Conservation (phyloP, 2,113 vertebrate species). For the Fulmarus glacialis region DNA sequence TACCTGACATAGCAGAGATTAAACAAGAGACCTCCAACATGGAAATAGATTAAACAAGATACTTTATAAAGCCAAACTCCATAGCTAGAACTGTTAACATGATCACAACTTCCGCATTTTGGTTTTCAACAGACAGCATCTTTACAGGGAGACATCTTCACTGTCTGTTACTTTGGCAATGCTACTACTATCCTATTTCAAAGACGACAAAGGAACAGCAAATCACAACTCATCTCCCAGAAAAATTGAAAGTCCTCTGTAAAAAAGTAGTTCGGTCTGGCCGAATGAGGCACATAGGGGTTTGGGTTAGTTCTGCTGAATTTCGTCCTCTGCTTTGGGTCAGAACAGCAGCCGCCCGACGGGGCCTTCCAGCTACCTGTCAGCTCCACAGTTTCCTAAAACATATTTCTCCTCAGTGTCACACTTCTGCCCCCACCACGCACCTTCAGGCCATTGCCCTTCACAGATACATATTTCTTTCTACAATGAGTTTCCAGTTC, state of each 20-base stretch:
- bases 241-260: background rate
- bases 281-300: accelerated
- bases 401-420: background rate
- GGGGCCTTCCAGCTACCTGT: background rate
- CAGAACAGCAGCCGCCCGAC: background rate
- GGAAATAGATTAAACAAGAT: constrained; percentile 35
- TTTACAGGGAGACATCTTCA: background rate
- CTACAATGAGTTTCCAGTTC: background rate
- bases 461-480: background rate
- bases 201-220: background rate
- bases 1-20: background rate
- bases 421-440: accelerated
- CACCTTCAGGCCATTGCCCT: background rate
- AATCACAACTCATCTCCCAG: background rate
- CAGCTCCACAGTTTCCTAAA: background rate
- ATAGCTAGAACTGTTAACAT: background rate
- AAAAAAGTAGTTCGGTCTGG: background rate
- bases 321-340: background rate
- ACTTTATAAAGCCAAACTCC: background rate
- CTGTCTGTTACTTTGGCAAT: background rate
- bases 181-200: background rate
- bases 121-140: background rate
- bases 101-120: background rate
- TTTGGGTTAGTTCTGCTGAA: background rate
- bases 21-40: constrained; percentile 27